Evolutionary conservation across 2,113 vertebrate genomes (phyloP), one percentile per base, ranked within the genome.

Genomic region (Taxidea taxus): DNA sequence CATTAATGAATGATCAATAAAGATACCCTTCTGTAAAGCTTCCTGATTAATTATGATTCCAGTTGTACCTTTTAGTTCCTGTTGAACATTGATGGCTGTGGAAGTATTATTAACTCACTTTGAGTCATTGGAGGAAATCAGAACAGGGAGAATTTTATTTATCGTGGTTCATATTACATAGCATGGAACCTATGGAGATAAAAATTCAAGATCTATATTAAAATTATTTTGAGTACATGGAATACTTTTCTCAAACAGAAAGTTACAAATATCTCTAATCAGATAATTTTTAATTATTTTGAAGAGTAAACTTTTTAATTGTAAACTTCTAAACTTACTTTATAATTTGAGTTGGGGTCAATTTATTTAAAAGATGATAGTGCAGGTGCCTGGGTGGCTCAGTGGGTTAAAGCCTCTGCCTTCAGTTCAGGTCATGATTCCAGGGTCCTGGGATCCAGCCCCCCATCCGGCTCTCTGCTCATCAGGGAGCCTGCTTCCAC

Each of bases 1-100:
- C 78, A 95, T 97, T 96, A 98, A 62, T 97, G 94, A 98, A 96
- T 98, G 98, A 98, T 98, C 97, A 98, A 88, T 98, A 96, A 72
- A 91, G 85, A 88, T 95, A 68, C 95, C 78, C 92, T 97, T 87
- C 89, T 95, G 10, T 97, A 97, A 93, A 97, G 15, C 27, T 54
- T 96, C 97, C 96, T 98, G 95, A 98, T 97, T 98, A 90, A 96
- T 81, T 95, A 90, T 92, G 92, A 98, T 98, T 98, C 90, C 81
- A 98, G 74, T 87, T 78, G 39, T 58, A 21, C 64, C 56, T 37
- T 68, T 91, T 97, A 56, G 75, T 82, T 97, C 37, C 54, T 82
- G 5, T 97, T 95, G 44, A 97, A 58, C 58, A 58, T 56, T 92
- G 70, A 96, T 94, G 64, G 25, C 64, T 92, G 66, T 34, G 37